phyloP scores from a whole-genome alignment of 1,140 invertebrate species.

The Cotesia vestalis region DNA sequence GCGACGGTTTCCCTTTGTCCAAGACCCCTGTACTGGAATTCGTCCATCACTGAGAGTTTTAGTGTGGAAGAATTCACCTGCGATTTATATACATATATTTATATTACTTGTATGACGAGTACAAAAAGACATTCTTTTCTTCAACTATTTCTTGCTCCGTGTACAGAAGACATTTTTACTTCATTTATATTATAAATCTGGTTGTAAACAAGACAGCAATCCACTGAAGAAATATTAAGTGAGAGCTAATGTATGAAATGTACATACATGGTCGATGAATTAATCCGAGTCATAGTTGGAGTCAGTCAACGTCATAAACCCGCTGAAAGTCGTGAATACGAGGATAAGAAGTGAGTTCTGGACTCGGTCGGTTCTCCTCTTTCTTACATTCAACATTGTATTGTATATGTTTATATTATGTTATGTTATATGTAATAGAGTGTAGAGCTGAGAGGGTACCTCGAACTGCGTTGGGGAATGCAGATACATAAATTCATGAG shows the following conservation, averaged over 20 bases:
- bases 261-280: too few relatives aligned
- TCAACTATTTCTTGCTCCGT: too few relatives aligned
- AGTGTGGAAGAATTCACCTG: constrained; percentile 3
- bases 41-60: background rate
- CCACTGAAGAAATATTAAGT: too few relatives aligned
- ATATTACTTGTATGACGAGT: too few relatives aligned
- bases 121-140: too few relatives aligned
- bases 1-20: constrained; percentile 59
- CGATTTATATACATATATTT: background rate
- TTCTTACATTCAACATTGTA: background rate
- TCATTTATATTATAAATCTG: too few relatives aligned
- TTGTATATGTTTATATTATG: background rate
- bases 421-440: background rate
- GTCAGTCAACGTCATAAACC: too few relatives aligned
- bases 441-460: constrained; percentile 14
- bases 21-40: constrained; percentile 28
- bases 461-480: constrained; percentile 58
- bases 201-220: too few relatives aligned
- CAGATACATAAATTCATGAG: constrained; percentile 68
- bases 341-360: background rate
- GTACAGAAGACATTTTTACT: too few relatives aligned
- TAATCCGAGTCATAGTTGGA: too few relatives aligned
- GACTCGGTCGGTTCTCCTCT: background rate
- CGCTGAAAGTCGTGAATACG: too few relatives aligned
- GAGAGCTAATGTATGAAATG: too few relatives aligned